Base-by-base conservation (phyloP, 2,113 vertebrate species). In the Elephas maximus region DNA sequence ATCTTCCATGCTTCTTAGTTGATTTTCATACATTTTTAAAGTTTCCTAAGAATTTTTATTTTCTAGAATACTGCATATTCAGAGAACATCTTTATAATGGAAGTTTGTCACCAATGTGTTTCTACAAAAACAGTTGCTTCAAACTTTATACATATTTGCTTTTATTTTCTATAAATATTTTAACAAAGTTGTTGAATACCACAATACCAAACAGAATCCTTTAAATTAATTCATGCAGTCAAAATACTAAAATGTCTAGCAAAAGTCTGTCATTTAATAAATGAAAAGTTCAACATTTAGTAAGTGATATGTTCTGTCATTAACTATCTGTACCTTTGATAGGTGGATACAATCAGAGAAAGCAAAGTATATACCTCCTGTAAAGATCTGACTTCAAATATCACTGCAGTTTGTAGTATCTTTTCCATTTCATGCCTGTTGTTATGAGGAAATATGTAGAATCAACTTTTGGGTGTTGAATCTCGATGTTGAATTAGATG, bases 81-180 rank as follows among this genome's bases (percentile, higher is more conserved):
- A 67, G 78, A 92, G 69, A 90, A 85, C 53, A 80, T 69, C 51
- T 95, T 93, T 63, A 94, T 82, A 84, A 67, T 74, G 88, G 95
- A 6, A 94, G 53, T 89, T 95, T 97, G 79, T 94, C 88, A 93
- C 76, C 93, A 88, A 90, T 87, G 48, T 80, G 93, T 79, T 90
- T 94, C 86, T 97, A 96, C 84, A 96, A 97, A 98, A 97, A 96
- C 94, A 97, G 81, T 88, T 93, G 69, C 69, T 96, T 95, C 96
- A 92, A 97, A 97, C 96, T 92, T 63, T 96, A 88, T 90, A 91
- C 30, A 94, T 96, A 91, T 96, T 93, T 96, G 63, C 69, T 96
- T 96, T 91, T 89, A 87, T 96, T 93, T 93, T 96, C 88, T 95
- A 97, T 92, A 98, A 98, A 97, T 92, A 96, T 91, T 94, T 96